Base-by-base conservation (phyloP, 2,888 invertebrate species). In the Eubasilissa splendida region DNA sequence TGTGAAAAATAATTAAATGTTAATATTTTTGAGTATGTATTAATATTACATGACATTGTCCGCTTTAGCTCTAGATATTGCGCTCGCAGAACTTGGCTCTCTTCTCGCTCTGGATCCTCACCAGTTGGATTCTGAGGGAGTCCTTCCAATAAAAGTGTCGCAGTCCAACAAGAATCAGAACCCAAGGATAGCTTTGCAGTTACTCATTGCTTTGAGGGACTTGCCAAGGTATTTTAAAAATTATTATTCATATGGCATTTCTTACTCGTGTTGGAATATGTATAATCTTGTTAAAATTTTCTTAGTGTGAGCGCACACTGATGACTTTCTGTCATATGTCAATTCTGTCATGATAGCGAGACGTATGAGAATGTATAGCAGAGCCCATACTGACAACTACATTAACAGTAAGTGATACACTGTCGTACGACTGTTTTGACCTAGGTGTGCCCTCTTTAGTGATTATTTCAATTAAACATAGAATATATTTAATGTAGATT, bases 61-160 rank as follows among this genome's bases (percentile, higher is more conserved):
- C 52, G 7, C 85, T 88, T 82, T 89, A 88, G 91, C 91, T 68
- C 85, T 91, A 73, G 90, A 91, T 84, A 92, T 92, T 86, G 92
- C 91, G 1, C 87, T 92, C 76, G 88, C 90, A 52, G 90, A 90
- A 50, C 89, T 92, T 80, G 88, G 90, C 4, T 89, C 91, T 0
- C 85, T 92, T 12, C 85, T 92, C 12, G 90, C 92, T 1, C 82
- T 92, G n/a, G 89, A 88, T 82, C 90, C 91, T n/a, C 88, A 92
- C 83, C 90, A 90, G 68, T 85, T 92, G 68, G 87, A 89, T 77
- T 86, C 87, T 65, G 88, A 90, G 60, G 90, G 89, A n/a, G 85
- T 92, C 74, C 88, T 91, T 80, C 86, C 89, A 0, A 82, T 88
- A 31, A 87, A 90, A 60, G 86, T 86, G 80, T 91, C 90, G 81